phyloP scores from a whole-genome alignment of 1,140 invertebrate genomes.

The Augochlora pura region DNA sequence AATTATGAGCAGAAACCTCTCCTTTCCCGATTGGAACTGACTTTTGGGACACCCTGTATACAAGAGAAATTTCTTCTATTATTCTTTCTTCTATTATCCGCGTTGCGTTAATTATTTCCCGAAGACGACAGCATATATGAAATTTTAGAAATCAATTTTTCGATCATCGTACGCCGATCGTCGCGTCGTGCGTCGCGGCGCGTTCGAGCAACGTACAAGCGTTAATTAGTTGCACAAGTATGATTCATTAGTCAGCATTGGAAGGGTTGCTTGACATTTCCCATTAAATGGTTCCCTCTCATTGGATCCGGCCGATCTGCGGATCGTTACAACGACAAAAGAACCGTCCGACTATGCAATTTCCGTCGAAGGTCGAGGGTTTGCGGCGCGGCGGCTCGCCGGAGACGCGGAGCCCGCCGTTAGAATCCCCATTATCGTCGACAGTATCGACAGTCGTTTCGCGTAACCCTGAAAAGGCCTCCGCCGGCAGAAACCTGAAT shows the following conservation, averaged over 20 bases:
- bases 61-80: no score
- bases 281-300: constrained; percentile 15
- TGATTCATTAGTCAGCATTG: background rate
- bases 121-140: no score
- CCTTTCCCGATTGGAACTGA: no score
- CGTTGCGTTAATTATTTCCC: no score
- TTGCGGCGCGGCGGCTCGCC: constrained; percentile 8
- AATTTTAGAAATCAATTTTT: no score
- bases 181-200: no score
- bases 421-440: constrained; percentile 45
- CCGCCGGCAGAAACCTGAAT: constrained; percentile 24
- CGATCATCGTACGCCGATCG: no score
- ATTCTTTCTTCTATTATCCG: no score
- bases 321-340: constrained; percentile 41
- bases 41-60: no score
- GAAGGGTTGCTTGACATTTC: background rate
- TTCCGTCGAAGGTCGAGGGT: constrained; percentile 41
- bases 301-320: background rate
- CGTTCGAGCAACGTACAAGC: no score
- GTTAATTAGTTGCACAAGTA: background rate
- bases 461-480: constrained; percentile 27
- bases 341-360: constrained; percentile 40
- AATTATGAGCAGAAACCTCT: no score
- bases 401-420: constrained; percentile 29
- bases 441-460: constrained; percentile 38